Evolutionary conservation across 2,797 vertebrate species (phyloP).

Genomic region (Hemitrygon akajei): DNA sequence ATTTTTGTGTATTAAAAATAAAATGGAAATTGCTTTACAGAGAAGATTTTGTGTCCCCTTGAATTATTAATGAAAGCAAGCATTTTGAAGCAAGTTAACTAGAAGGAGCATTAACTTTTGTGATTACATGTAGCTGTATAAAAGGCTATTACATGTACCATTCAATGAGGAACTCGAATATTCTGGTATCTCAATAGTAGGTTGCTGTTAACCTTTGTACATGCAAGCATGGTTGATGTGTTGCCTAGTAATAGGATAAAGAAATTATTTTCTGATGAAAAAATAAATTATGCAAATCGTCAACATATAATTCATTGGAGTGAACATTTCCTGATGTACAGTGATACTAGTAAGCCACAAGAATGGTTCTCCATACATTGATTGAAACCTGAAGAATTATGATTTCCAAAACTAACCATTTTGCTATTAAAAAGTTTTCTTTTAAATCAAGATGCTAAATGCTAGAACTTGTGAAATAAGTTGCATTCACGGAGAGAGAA

Average conservation of each 20-base stretch:
- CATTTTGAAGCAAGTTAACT: not conserved
- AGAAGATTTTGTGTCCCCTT: not conserved
- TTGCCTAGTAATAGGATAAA: not conserved
- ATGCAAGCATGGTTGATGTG: not conserved
- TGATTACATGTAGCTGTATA: not conserved
- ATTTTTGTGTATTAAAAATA: not conserved
- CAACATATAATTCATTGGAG: not conserved
- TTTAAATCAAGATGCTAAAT: no score
- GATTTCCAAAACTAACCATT: not conserved
- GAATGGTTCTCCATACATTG: not conserved
- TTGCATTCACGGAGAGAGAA: no score
- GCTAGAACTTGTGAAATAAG: no score
- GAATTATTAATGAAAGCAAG: constrained; percentile 3
- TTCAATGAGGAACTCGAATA: not conserved
- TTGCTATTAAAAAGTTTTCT: not conserved
- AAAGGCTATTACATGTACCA: not conserved
- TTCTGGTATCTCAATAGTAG: not conserved
- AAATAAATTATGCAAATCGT: constrained; percentile 15
- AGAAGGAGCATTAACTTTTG: not conserved
- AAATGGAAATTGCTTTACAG: not conserved
- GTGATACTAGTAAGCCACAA: not conserved
- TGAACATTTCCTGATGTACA: not conserved
- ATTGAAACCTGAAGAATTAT: not conserved
- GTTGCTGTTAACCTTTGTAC: not conserved
- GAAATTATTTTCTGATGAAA: constrained; percentile 31